Base-by-base conservation (phyloP, 2,113 vertebrate genomes). In the Symphodus melops region DNA sequence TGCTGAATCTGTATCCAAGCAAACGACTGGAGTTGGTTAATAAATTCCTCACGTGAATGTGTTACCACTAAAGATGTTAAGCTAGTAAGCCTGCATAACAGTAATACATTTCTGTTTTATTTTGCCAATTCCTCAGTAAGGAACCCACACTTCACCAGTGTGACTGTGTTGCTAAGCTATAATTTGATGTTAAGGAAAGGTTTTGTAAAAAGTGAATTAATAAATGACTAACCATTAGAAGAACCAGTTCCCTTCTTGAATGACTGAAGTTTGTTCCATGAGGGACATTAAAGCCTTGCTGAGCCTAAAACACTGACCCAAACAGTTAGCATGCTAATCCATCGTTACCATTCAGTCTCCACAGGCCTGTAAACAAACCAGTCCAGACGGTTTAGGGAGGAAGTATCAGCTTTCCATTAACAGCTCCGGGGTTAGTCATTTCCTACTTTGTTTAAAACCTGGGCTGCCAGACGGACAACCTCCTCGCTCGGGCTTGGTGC, bases 381-480 rank as follows among this genome's bases (percentile, higher is more conserved):
- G 68, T 69, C 66, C 75, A 82, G 68, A 84, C 79, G 72, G 73
- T 75, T 75, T 62, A 8, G 36, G 23, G 48, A 20, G 36, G 53
- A 0, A 10, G 74, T 74, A 71, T 87, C 82, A 71, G 42, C 54
- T 89, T 89, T 78, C 79, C 57, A 67, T 57, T 79, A 51, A 75
- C 68, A 60, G 39, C 46, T 59, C 23, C 39, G 21, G 25, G 46
- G 41, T 77, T 55, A 54, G 53, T 80, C 33, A 65, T 76, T 85
- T 66, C 67, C 74, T 70, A 53, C 72, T 75, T 75, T 74, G 55
- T 81, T 62, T 83, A 67, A 83, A 77, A 75, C 39, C 54, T 5
- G 52, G 54, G 56, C 39, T 37, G 39, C 56, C 70, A 81, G 46
- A n/a, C 75, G 46, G 55, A 63, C 61, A 42, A 61, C 56, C 0